Conservation (phyloP, 2,888 invertebrate species). For the Dinocampus coccinellae region DNA sequence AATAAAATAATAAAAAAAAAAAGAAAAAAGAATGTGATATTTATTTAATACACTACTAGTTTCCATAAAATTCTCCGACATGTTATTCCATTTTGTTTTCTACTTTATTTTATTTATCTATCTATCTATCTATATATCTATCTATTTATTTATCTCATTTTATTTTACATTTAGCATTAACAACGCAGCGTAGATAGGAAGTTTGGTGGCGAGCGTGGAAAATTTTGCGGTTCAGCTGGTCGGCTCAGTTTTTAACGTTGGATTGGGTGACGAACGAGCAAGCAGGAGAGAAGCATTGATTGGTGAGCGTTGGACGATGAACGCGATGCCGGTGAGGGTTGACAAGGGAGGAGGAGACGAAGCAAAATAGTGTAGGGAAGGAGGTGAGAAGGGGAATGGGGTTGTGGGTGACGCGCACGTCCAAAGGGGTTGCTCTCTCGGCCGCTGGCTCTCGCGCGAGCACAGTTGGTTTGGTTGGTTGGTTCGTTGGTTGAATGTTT, state of each 20-base stretch:
- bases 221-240: slow-evolving; percentile 54
- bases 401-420: slow-evolving; percentile 26
- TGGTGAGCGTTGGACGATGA: slow-evolving; percentile 56
- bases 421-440: slow-evolving; percentile 44
- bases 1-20: no score
- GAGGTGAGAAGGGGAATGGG: no score
- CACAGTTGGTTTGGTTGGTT: slow-evolving; percentile 44
- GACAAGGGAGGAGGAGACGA: slow-evolving; percentile 10
- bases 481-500: slow-evolving; percentile 63
- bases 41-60: background rate
- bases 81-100: background rate
- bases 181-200: background rate
- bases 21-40: background rate
- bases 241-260: slow-evolving; percentile 14
- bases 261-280: slow-evolving; percentile 6
- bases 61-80: background rate
- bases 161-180: no score
- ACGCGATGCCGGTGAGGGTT: background rate
- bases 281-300: slow-evolving; percentile 65
- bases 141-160: background rate
- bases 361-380: no score
- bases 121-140: background rate
- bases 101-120: background rate
- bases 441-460: slow-evolving; percentile 48
- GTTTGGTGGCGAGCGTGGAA: slow-evolving; percentile 63